These are phyloP conservation scores for Apodemia mormo DNA, from an alignment of 2,888 invertebrate genomes.

Conservation along the genomic window DNA sequence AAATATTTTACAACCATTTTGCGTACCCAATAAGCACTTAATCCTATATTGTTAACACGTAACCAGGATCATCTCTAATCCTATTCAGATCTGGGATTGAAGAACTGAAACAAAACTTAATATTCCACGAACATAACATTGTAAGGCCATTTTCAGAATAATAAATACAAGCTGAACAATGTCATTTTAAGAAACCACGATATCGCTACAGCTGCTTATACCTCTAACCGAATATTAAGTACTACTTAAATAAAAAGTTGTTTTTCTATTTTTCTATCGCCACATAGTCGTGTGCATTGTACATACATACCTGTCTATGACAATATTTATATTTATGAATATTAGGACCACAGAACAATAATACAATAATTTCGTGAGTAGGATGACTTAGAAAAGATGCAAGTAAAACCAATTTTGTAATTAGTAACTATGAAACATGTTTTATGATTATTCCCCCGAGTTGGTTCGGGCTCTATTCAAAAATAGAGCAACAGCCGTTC, in stretches of 20 bases:
- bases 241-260: constrained; percentile 30
- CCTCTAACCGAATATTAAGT: constrained; percentile 61
- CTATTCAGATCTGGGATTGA: constrained; percentile 50
- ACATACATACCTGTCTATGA: background rate
- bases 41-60: constrained; percentile 1
- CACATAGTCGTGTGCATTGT: no score
- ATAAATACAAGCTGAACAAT: constrained; percentile 51
- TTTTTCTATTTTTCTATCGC: constrained; percentile 1
- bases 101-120: constrained; percentile 52
- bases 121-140: constrained; percentile 59
- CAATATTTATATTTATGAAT: no score
- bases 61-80: constrained; percentile 19
- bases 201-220: constrained; percentile 61
- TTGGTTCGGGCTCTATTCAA: no score
- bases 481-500: no score
- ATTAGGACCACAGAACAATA: no score
- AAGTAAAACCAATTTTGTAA: no score
- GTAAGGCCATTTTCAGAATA: constrained; percentile 65
- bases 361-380: no score
- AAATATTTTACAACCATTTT: background rate
- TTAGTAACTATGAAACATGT: no score
- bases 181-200: constrained; percentile 68
- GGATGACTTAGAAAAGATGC: no score
- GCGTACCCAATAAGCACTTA: constrained; percentile 1
- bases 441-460: no score